Evolutionary conservation across 2,888 invertebrate species (phyloP), one percentile per base, ranked within the genome.

Genomic region (Malacosoma neustria): DNA sequence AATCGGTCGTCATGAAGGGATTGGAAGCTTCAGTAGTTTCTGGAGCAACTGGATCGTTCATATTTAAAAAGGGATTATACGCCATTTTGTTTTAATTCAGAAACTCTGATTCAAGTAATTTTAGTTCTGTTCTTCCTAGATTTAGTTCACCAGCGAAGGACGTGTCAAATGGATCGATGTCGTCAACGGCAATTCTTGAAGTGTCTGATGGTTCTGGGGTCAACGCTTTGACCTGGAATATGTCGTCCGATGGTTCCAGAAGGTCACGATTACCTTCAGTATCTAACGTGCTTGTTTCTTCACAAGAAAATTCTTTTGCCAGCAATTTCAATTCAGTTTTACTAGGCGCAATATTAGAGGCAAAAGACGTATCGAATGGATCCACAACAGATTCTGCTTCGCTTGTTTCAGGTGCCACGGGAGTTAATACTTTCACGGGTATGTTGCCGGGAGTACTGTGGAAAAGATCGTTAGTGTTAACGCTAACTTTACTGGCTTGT

Each of bases 311-410:
- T 62, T 94, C 94, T 64, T 88, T 92, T 50, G 94, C 93, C 12
- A 95, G 62, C 30, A 94, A 71, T 63, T 92, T 93, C 6, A 95
- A 79, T 68, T 95, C 95, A 1, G 93, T 91, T 71, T 90, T 92
- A 3, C 94, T 93, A 0, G 94, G 94, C 35, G 89, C 81, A 37
- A 94, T 89, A 59, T 93, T 32, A 39, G 85, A 87, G 0, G 94
- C 94, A 53, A 93, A 93, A 0, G 95, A 93, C 0, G 96, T 96
- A 62, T 96, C 96, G 64, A 96, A 96, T 0, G 96, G 96, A 80
- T 95, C 95, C 35, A 73, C 59, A 14, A 71, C 40, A 11, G 67
- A 22, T 22, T 22, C 51, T 12, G 84, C 76, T 37, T 87, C 75
- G 0, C 90, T 89, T 1, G 35, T 35, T 36, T 41, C 41, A 1